Conservation (phyloP, 2,113 vertebrate species). For the Siniperca knerii region DNA sequence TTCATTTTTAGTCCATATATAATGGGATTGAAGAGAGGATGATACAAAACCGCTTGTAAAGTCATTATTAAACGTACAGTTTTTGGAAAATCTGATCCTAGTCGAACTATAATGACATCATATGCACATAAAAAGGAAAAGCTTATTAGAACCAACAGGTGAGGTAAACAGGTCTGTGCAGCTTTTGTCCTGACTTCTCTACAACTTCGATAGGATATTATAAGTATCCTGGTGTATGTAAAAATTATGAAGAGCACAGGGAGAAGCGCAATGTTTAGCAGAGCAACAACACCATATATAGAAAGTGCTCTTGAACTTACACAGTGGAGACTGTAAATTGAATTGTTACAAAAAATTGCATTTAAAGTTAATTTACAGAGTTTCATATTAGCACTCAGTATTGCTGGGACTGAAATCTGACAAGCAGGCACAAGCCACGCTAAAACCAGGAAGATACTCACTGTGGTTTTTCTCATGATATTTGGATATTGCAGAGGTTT, state of each 20-base stretch:
- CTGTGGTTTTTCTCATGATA: conserved; percentile 33
- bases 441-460: conserved; percentile 15
- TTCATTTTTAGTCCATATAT: conserved; percentile 53
- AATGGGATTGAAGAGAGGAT: conserved; percentile 48
- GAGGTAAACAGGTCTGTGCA: conserved; percentile 53
- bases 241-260: conserved; percentile 44
- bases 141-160: conserved; percentile 35
- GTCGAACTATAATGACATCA: conserved; percentile 12
- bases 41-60: conserved; percentile 25
- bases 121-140: conserved; percentile 6
- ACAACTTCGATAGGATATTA: not conserved
- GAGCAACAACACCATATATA: not conserved
- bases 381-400: not conserved
- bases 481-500: conserved; percentile 57
- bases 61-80: conserved; percentile 39
- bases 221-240: conserved; percentile 52
- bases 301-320: not conserved
- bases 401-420: not conserved
- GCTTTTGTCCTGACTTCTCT: conserved; percentile 41
- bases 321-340: conserved; percentile 29
- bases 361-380: conserved; percentile 7
- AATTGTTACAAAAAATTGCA: conserved; percentile 46
- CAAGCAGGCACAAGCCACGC: conserved; percentile 45
- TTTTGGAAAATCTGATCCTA: conserved; percentile 15
- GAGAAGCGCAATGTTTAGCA: not conserved